These are phyloP conservation scores for Diaperis boleti DNA, from an alignment of 2,888 invertebrate genomes.

Conservation along the genomic window DNA sequence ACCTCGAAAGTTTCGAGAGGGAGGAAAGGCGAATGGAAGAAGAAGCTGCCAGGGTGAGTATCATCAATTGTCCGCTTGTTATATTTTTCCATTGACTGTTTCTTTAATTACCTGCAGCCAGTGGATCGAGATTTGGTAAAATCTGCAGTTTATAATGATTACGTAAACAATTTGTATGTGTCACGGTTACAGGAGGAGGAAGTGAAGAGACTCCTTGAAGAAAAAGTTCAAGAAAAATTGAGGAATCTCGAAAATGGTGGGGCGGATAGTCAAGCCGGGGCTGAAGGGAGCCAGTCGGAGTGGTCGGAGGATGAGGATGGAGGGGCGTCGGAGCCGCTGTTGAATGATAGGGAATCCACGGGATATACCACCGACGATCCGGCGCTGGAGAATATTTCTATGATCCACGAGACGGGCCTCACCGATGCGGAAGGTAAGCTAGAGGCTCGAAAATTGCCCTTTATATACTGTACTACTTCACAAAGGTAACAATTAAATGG, in stretches of 20 bases:
- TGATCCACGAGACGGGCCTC: constrained; percentile 86
- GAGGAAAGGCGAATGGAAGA: constrained; percentile 69
- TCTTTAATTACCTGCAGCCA: constrained; percentile 55
- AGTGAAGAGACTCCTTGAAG: constrained; percentile 67
- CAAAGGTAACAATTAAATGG: too few species aligned
- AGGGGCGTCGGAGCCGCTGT: constrained; percentile 72
- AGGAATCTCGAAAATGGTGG: constrained; percentile 57
- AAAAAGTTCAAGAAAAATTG: constrained; percentile 65
- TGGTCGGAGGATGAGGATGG: constrained; percentile 81
- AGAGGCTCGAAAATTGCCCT: too few species aligned
- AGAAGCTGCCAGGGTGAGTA: constrained; percentile 65
- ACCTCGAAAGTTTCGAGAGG: constrained; percentile 69
- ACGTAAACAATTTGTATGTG: constrained; percentile 41
- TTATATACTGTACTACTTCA: too few species aligned
- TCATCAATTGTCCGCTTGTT: too few species aligned
- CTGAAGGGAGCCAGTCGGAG: constrained; percentile 80
- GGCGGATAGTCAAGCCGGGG: constrained; percentile 55
- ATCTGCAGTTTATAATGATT: constrained; percentile 40
- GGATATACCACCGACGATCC: constrained; percentile 92
- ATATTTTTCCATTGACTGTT: not conserved
- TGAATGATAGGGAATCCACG: constrained; percentile 74
- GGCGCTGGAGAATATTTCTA: constrained; percentile 85
- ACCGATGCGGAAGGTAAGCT: constrained; percentile 84
- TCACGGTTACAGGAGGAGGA: constrained; percentile 65
- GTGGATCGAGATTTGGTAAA: constrained; percentile 64